Evolutionary conservation across 2,888 invertebrate genomes (phyloP).

Genomic region (Fragum sueziense): DNA sequence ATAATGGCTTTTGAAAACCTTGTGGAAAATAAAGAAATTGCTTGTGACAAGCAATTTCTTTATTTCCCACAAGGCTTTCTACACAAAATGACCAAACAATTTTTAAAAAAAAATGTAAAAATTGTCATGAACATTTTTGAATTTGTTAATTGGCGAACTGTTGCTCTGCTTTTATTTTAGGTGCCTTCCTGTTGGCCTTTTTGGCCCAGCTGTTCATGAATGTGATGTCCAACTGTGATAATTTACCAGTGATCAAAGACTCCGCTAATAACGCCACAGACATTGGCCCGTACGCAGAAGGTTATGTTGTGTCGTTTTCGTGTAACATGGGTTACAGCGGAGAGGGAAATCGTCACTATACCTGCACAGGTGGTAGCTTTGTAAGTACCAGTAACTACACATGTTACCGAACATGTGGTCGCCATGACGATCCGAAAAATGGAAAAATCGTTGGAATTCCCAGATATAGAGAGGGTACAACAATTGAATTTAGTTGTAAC

Average conservation of each 20-base stretch:
- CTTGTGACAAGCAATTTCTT: too few species aligned
- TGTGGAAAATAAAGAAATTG: too few species aligned
- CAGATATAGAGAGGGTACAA: constrained; percentile 15
- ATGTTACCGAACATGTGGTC: constrained; percentile 10
- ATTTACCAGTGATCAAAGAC: background rate
- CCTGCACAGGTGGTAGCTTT: constrained; percentile 7
- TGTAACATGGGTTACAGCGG: constrained; percentile 32
- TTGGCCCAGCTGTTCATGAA: background rate
- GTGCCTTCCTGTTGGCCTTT: background rate
- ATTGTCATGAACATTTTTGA: too few species aligned
- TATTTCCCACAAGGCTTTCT: too few species aligned
- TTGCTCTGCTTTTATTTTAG: background rate
- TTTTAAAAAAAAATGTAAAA: too few species aligned
- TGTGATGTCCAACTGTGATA: background rate
- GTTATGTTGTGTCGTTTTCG: constrained; percentile 1
- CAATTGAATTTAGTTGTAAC: constrained; percentile 31
- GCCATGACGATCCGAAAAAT: constrained; percentile 23
- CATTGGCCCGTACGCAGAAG: constrained; percentile 11
- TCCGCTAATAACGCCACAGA: constrained; percentile 12
- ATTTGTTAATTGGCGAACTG: too few species aligned
- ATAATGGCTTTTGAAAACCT: too few species aligned
- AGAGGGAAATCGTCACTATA: background rate
- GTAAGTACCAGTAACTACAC: constrained; percentile 20
- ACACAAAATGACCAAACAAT: too few species aligned
- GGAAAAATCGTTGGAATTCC: constrained; percentile 26